These are phyloP conservation scores for Hafferia zeledoni DNA, from an alignment of 2,797 vertebrate genomes.

Conservation along the genomic window DNA sequence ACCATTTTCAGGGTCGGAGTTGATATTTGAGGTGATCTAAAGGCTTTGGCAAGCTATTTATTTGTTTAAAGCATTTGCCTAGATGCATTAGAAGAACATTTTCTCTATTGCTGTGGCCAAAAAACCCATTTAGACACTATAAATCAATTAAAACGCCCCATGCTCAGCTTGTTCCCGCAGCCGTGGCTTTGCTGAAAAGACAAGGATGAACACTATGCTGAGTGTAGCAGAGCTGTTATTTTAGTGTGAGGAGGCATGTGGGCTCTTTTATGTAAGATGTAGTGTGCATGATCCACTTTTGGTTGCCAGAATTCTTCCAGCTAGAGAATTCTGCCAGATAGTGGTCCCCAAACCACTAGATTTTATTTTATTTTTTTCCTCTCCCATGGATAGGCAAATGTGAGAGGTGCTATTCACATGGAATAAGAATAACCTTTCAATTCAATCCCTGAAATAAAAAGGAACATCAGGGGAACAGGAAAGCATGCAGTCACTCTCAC, in stretches of 20 bases:
- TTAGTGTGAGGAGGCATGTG: neutral
- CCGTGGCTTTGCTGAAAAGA: neutral
- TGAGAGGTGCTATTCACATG: neutral
- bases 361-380: neutral
- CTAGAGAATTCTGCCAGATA: neutral
- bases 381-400: neutral
- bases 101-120: neutral
- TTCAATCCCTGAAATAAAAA: conserved; percentile 22
- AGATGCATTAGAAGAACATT: neutral
- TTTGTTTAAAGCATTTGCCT: neutral
- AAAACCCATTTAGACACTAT: neutral
- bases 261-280: neutral
- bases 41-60: neutral
- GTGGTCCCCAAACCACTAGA: neutral
- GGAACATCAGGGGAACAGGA: neutral
- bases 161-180: conserved; percentile 1
- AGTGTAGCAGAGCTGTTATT: conserved; percentile 9
- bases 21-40: neutral
- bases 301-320: neutral
- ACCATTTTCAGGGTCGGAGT: neutral
- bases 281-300: neutral
- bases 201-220: neutral
- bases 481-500: neutral
- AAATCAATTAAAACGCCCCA: neutral
- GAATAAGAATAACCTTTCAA: neutral